Evolutionary conservation across 2,888 invertebrate genomes (phyloP).

Genomic region (Eudemis profundana): DNA sequence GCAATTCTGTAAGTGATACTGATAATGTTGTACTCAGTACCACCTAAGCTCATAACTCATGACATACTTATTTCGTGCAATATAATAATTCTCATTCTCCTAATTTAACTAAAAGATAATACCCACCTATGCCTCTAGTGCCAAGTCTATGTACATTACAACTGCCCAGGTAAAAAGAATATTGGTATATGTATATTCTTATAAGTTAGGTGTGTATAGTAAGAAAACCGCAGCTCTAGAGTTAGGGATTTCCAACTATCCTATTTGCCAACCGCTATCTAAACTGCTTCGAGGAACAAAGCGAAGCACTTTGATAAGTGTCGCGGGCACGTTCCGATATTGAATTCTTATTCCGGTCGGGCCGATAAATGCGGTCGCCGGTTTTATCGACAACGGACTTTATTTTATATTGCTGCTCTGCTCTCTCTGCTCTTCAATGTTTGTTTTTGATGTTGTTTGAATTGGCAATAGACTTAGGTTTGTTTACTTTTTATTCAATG

Average conservation of each 20-base stretch:
- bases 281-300: neutral
- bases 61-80: no score
- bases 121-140: no score
- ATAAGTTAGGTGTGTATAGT: no score
- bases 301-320: neutral
- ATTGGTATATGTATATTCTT: no score
- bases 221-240: no score
- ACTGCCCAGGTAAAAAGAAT: no score
- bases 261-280: neutral
- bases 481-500: neutral
- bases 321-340: neutral
- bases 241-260: neutral
- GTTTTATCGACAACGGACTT: neutral
- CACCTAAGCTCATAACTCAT: no score
- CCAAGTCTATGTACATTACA: no score
- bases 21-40: no score
- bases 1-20: no score
- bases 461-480: neutral
- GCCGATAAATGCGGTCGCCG: neutral
- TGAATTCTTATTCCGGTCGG: neutral
- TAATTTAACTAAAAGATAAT: no score
- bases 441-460: neutral
- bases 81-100: no score
- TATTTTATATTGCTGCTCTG: neutral
- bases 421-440: neutral